Evolutionary conservation across 1,140 invertebrate genomes (phyloP), one percentile per base, ranked within the genome.

Genomic region (Coelopa frigida): DNA sequence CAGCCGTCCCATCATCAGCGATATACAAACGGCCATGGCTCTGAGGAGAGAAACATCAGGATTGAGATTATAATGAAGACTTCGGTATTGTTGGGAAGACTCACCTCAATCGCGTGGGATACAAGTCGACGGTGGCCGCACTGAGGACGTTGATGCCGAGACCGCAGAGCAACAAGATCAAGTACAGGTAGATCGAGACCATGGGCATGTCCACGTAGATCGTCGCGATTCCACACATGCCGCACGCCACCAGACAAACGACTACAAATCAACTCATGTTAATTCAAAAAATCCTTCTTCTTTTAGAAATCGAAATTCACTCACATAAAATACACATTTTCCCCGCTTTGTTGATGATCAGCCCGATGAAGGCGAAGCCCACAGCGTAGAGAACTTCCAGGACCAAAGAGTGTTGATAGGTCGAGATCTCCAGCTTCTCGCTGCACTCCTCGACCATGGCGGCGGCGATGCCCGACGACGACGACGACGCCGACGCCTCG

Each of bases 21-120:
- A 52, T 18, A 66, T 51, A 33, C 56, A 58, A 17, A 68, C 49
- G 10, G 65, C 65, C 57, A 64, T 64, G 26, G 56, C 48, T 46
- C 54, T 56, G 26, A 14, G 24, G 31, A 20, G n/a, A 36, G 27
- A 24, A 36, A 36, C 5, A 14, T 36, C 18, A 5, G 6, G 6
- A 5, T 17, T 12, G 11, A 43, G 6, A 27, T 18, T n/a, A 37
- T 20, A 15, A 27, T 6, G 1, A 12, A 39, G 14, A 18, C 42
- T 33, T 22, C 6, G 5, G 2, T 15, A 31, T 43, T 1, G 1
- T 29, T 21, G 3, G 5, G 29, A 11, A 35, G 18, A 37, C 15
- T 29, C 42, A 50, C 53, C 57, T 56, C 26, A 68, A 47, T 32
- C 58, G 32, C 5, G 64, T 68, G 15, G 64, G 64, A 47, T 56